A percentile compares a stretch with the other conserved stretches of the same genome.
phyloP scores from a whole-genome alignment of 2,888 invertebrate species.

The Parnassius mnemosyne region DNA sequence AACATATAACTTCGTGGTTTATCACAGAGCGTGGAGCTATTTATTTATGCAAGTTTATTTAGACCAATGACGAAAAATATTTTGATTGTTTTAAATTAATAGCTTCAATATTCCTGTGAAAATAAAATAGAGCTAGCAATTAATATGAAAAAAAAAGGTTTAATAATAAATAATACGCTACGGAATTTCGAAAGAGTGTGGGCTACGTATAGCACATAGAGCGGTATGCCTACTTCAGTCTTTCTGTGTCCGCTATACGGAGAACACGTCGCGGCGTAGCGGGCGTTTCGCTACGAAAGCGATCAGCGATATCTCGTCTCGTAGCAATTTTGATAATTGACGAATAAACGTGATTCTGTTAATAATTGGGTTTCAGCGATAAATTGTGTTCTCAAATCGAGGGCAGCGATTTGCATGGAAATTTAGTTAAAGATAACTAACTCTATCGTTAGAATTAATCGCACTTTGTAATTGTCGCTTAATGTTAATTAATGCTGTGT shows the following conservation, averaged over 20 bases:
- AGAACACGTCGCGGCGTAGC: conserved; percentile 6
- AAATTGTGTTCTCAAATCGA: conserved; percentile 8
- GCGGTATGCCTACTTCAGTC: conserved; percentile 19
- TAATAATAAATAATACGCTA: conserved; percentile 23
- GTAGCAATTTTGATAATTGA: conserved; percentile 16
- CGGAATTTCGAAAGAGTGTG: conserved; percentile 20
- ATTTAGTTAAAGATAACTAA: conserved; percentile 1
- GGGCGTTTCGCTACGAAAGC: background rate
- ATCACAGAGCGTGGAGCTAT: too few relatives aligned
- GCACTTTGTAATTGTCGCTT: conserved; percentile 10
- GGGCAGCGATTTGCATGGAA: background rate
- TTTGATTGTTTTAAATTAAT: too few relatives aligned
- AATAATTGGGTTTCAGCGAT: conserved; percentile 13
- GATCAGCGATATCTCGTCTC: conserved; percentile 11
- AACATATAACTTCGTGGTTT: too few relatives aligned
- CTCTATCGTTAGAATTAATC: conserved; percentile 7
- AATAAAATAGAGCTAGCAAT: conserved; percentile 10
- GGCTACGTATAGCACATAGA: conserved; percentile 16
- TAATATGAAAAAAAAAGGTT: conserved; percentile 12
- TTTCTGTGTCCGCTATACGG: conserved; percentile 12
- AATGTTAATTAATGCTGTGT: conserved; percentile 23
- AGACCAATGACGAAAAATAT: too few relatives aligned
- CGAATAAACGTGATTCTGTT: conserved; percentile 17
- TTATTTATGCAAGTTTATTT: too few relatives aligned
- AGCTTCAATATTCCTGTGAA: background rate